Conservation (phyloP, 1,140 invertebrate species). For the Ostrea edulis region DNA sequence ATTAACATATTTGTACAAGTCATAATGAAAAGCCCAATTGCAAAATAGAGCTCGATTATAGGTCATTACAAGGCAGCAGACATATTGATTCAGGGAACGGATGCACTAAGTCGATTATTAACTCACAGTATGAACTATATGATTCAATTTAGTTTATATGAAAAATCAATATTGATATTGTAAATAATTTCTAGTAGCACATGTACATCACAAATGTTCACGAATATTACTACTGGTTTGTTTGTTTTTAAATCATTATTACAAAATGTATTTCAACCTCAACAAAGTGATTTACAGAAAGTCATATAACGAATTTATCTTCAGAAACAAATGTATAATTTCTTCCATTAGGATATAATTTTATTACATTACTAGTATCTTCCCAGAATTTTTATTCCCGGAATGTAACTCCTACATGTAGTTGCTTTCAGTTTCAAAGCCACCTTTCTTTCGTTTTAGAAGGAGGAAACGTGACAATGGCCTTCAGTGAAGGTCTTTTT, state of each 20-base stretch:
- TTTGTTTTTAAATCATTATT: no score
- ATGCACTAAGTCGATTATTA: background rate
- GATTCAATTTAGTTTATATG: constrained; percentile 10
- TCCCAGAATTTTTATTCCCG: no score
- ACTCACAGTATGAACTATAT: background rate
- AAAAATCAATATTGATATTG: constrained; percentile 8
- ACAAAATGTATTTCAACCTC: no score
- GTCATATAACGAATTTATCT: no score
- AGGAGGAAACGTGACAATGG: background rate
- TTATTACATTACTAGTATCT: no score
- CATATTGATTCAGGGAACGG: background rate
- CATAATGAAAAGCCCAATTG: constrained; percentile 17
- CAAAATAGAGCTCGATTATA: background rate
- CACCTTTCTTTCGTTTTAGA: background rate
- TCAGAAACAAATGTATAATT: no score
- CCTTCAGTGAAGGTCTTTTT: constrained; percentile 18
- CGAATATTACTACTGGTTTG: no score
- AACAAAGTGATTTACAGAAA: no score
- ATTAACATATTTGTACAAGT: constrained; percentile 29
- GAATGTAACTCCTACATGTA: no score
- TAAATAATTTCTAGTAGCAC: background rate
- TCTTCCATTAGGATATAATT: no score
- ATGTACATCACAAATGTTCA: background rate
- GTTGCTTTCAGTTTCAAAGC: no score
- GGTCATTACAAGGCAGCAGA: background rate